Evolutionary conservation across 1,140 invertebrate genomes (phyloP).

Genomic region (Euwallacea fornicatus): DNA sequence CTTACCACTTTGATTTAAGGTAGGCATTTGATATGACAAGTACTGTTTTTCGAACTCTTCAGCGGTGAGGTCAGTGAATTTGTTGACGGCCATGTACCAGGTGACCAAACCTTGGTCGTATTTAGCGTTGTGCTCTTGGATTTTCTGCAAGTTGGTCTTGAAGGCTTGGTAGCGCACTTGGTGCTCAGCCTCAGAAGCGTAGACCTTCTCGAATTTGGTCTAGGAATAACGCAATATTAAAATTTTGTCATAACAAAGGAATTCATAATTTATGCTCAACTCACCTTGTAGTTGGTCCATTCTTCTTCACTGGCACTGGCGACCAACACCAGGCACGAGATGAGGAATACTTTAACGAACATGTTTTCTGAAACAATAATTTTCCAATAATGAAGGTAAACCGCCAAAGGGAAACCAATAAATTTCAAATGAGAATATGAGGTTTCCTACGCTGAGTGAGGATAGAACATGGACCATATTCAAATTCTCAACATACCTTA

Average conservation of each 20-base stretch:
- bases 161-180: conserved; percentile 60
- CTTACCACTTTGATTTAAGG: background rate
- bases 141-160: conserved; percentile 79
- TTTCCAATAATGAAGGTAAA: too few species aligned
- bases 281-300: background rate
- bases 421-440: too few species aligned
- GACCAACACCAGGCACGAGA: background rate
- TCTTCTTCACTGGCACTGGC: background rate
- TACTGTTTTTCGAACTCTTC: conserved; percentile 71
- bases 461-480: too few species aligned
- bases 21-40: conserved; percentile 40
- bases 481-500: too few species aligned
- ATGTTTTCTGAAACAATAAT: background rate
- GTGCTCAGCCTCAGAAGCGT: conserved; percentile 5
- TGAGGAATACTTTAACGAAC: background rate
- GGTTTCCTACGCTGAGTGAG: too few species aligned
- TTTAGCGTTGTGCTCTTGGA: conserved; percentile 79
- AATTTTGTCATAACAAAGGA: background rate
- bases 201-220: conserved; percentile 9
- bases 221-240: conserved; percentile 2
- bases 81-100: conserved; percentile 72
- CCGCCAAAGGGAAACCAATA: too few species aligned
- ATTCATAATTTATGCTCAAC: background rate
- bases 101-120: conserved; percentile 65
- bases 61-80: conserved; percentile 81